Evolutionary conservation across 2,888 invertebrate genomes (phyloP), one percentile per base, ranked within the genome.

Genomic region (Strigamia maritima): DNA sequence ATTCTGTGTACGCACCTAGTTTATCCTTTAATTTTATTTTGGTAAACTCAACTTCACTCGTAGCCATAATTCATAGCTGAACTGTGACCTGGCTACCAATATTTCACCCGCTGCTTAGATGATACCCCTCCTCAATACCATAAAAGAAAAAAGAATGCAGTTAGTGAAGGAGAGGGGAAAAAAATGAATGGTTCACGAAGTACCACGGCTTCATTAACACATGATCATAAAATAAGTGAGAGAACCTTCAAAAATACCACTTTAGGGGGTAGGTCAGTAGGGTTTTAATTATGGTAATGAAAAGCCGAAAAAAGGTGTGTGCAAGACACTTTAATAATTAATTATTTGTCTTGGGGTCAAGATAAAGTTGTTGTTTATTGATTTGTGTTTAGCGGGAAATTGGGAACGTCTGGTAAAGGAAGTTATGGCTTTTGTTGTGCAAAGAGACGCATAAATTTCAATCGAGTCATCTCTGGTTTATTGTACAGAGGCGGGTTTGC

Each of bases 71-170:
- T 60, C 60, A 60, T 60, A 60, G 22, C 22, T 24, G n/a, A 60
- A 12, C 60, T 60, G 10, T 19, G 24, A 60, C 60, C 60, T 60
- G 60, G 22, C 19, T 60, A 19, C 60, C 60, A 60, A 60, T 60
- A 60, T 60, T 60, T 60, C 60, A 60, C 60, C 60, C 60, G 24
- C n/a, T 60, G 19, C 60, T 60, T 60, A 60, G 60, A 24, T 60
- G 60, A 60, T 60, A 60, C 60, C 60, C 60, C 60, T 24, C 60
- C 60, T 60, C 24, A 60, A 60, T 10, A 22, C 60, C 60, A 60
- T 60, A 60, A 60, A 60, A 60, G 60, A 60, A 60, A 60, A 60
- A 60, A 60, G 60, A 60, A 60, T 60, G 60, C 60, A 60, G 60
- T 60, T 60, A 60, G 60, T 60, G 60, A 16, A 60, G 60, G 24